Evolutionary conservation across 2,888 invertebrate genomes (phyloP), one percentile per base, ranked within the genome.

Genomic region (Pyralis farinalis): DNA sequence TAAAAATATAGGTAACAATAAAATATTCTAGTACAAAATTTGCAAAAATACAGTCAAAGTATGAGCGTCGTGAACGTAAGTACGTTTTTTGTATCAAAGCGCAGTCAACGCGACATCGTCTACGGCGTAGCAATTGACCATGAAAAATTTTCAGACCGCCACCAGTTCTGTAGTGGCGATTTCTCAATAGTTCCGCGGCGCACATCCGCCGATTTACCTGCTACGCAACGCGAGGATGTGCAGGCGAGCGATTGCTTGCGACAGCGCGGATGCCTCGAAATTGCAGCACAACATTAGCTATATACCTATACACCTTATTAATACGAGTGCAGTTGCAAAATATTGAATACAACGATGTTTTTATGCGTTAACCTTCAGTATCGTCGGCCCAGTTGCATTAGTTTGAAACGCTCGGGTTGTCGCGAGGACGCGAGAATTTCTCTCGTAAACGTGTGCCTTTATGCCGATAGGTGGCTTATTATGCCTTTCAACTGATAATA

Each of bases 301-400:
- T 73, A 71, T 39, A 69, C 63, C 63, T 71, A 67, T 63, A 67
- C 63, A 57, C 63, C 79, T 80, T 84, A 83, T 83, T 82, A 83
- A 86, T 83, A 85, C 80, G 63, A 77, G 71, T 75, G 75, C 81
- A 76, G 70, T 86, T 86, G 80, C 87, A 79, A 83, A 83, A 84
- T 79, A 76, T 75, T 72, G 72, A 71, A 75, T 74, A 74, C 71
- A 71, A 70, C 70, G 64, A 65, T 71, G 71, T 75, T 76, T 78
- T 83, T 80, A 75, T 82, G 62, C 67, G 71, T 69, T 83, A 80
- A 85, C 87, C 87, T 87, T 87, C 83, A 71, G 69, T 57, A 57
- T 63, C 68, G 73, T 68, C 79, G 82, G 77, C 71, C 79, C 69
- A 76, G 58, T 86, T 86, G 81, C 86, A 84, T 85, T 81, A 59